Conservation (phyloP, 2,797 vertebrate species). For the Enteromius anoplus region DNA sequence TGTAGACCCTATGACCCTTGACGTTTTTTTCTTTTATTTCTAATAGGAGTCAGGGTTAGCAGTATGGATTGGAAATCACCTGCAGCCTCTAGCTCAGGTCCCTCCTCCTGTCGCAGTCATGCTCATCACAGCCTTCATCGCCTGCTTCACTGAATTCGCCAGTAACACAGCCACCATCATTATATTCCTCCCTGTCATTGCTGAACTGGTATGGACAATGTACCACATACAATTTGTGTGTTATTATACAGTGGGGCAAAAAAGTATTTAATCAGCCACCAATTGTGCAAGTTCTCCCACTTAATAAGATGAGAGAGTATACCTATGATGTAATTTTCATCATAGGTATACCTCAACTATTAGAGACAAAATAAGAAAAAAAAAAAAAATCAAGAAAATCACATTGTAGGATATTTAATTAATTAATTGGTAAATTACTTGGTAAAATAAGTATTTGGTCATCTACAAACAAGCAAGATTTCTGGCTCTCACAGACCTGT, state of each 20-base stretch:
- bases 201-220: conserved; percentile 84
- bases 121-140: conserved; percentile 87
- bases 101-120: conserved; percentile 85
- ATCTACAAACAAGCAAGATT: too few relatives aligned
- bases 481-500: too few relatives aligned
- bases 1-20: background rate
- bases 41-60: conserved; percentile 92
- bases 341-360: too few relatives aligned
- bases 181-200: conserved; percentile 92
- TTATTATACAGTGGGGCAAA: background rate
- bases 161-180: conserved; percentile 97
- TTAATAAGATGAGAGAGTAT: too few relatives aligned
- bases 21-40: conserved; percentile 25
- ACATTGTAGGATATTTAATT: too few relatives aligned
- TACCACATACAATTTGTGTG: background rate
- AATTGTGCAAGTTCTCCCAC: too few relatives aligned
- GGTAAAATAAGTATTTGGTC: too few relatives aligned
- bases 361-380: too few relatives aligned
- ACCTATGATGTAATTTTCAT: too few relatives aligned
- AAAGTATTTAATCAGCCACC: too few relatives aligned
- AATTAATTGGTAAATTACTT: too few relatives aligned
- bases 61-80: conserved; percentile 88
- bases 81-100: conserved; percentile 87
- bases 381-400: too few relatives aligned
- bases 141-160: conserved; percentile 94